Base-by-base conservation (phyloP, 2,797 vertebrate species). In the Takifugu rubripes region DNA sequence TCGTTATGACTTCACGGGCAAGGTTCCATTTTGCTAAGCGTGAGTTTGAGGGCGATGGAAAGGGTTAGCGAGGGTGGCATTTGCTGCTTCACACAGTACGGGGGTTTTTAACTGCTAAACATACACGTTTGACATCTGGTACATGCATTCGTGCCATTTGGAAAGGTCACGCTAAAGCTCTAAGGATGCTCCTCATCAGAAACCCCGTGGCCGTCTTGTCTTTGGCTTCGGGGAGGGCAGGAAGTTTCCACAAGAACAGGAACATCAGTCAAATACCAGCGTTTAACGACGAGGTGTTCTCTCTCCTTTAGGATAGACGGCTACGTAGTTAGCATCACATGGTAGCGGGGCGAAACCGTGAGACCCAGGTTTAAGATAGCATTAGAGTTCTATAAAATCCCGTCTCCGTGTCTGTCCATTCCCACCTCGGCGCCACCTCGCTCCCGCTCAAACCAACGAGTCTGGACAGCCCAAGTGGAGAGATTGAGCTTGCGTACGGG, bases 111-210 rank as follows among this genome's bases (percentile, higher is more conserved):
- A 46, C 15, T 15, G 56, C 27, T 40, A 3, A 44, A 14, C 3
- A 3, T 5, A 9, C 4, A 12, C 25, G 3, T 1, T 49, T 44
- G 66, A 49, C 49, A 67, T 61, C 70, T 61, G 70, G 33, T 3
- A 17, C 54, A 29, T 1, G 10, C 67, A 25, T 54, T 68, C 64
- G 42, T 46, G 54, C 54, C 52, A 50, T 8, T 17, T 2, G 43
- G 9, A 70, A 81, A 79, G 77, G 81, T 81, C 74, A 77, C 65
- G 65, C 52, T 24, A 17, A 1, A 52, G 49, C 1, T 25, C 48
- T 52, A 25, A 6, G 17, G 31, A 33, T 9, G 31, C 31, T 33
- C 8, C 36, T 40, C 36, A 40, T 40, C 36, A 40, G 33, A 36
- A 36, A 9, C 33, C 33, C 33, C 6, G 9, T 10, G 12, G 36